These are phyloP conservation scores for Tauraco erythrolophus DNA, from an alignment of 2,113 vertebrate species.

Conservation along the genomic window DNA sequence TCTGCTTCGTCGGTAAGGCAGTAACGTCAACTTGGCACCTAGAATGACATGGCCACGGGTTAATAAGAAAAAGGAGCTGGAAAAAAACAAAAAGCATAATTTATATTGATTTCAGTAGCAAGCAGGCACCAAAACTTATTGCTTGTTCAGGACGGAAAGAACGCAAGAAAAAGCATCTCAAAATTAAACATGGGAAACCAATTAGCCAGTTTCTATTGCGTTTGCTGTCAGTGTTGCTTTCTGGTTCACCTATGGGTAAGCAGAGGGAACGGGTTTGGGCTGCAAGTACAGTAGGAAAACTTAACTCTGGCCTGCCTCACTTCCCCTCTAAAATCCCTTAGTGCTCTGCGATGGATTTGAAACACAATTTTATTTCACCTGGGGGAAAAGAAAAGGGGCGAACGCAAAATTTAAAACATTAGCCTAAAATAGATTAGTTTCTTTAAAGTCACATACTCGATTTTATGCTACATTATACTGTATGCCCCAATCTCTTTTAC, in stretches of 20 bases:
- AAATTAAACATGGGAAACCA: not conserved
- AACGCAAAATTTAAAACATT: conserved; percentile 56
- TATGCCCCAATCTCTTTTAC: conserved; percentile 68
- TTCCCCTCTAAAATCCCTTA: conserved; percentile 22
- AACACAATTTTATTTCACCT: conserved; percentile 23
- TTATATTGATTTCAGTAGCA: not conserved
- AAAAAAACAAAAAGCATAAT: not conserved
- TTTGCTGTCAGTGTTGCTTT: not conserved
- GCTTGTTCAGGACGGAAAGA: not conserved
- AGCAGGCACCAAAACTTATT: not conserved
- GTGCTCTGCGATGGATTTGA: not conserved
- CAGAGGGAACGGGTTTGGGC: not conserved
- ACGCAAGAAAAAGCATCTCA: not conserved
- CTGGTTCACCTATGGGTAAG: not conserved
- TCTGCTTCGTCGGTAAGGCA: conserved; percentile 78
- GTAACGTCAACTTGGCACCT: conserved; percentile 90
- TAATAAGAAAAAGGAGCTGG: not conserved
- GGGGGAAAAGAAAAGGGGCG: conserved; percentile 11
- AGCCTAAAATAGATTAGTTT: conserved; percentile 52
- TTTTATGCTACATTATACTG: conserved; percentile 72
- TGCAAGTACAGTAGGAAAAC: not conserved
- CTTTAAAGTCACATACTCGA: conserved; percentile 58
- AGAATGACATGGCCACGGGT: not conserved
- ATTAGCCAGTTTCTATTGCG: not conserved
- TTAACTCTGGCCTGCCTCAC: conserved; percentile 20